Conservation (phyloP, 2,888 invertebrate species). For the Tupiocoris notatus region DNA sequence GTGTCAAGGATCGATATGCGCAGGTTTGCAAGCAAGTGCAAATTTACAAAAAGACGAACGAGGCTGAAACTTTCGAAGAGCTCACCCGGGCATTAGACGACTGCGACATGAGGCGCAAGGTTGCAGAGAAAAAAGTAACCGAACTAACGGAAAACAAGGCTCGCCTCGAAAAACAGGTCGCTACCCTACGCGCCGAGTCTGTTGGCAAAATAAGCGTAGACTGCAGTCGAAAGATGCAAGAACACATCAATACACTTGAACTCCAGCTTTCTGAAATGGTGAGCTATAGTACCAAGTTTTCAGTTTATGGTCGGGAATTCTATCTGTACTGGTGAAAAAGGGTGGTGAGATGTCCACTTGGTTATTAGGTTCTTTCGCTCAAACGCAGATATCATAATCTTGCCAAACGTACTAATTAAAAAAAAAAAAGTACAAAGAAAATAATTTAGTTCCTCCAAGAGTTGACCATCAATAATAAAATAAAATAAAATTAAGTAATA, state of each 20-base stretch:
- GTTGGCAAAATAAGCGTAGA: slow-evolving; percentile 32
- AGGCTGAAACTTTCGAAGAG: slow-evolving; percentile 3
- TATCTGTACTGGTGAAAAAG: no score
- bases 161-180: slow-evolving; percentile 15
- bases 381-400: no score
- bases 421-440: no score
- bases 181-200: slow-evolving; percentile 6
- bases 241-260: slow-evolving; percentile 13
- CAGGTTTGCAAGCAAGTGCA: not conserved
- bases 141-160: not conserved
- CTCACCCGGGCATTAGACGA: slow-evolving; percentile 9
- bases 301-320: no score
- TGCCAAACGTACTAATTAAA: no score
- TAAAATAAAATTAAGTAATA: no score
- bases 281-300: no score
- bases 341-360: no score
- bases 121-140: not conserved
- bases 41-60: not conserved
- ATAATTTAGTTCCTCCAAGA: no score
- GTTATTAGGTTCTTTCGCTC: no score
- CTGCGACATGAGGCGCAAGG: not conserved
- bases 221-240: slow-evolving; percentile 31
- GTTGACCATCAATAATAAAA: no score
- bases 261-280: slow-evolving; percentile 8
- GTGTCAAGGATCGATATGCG: not conserved